Evolutionary conservation across 1,140 invertebrate genomes (phyloP).

Genomic region (Trichogramma pretiosum): DNA sequence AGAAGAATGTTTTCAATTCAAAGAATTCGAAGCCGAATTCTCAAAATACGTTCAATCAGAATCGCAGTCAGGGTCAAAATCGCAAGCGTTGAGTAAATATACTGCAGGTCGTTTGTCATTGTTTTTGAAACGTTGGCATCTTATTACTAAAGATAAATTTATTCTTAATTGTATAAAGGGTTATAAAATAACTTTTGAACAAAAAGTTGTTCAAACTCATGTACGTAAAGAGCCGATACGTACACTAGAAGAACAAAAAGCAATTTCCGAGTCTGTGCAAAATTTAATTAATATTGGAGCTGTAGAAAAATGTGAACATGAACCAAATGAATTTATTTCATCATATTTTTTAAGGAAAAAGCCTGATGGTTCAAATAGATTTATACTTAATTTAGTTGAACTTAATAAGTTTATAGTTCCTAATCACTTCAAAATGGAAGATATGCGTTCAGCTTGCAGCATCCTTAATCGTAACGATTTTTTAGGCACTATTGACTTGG

Average conservation of each 20-base stretch:
- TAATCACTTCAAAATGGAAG: constrained; percentile 5
- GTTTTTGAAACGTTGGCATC: not conserved
- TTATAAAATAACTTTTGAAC: not conserved
- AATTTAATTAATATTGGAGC: constrained; percentile 2
- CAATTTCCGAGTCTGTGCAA: not conserved
- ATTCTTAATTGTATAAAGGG: constrained; percentile 3
- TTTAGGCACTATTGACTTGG: not conserved
- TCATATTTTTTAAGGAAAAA: constrained; percentile 1
- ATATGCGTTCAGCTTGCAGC: not conserved
- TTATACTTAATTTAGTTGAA: constrained; percentile 5
- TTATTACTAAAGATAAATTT: constrained; percentile 2
- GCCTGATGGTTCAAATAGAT: too few relatives aligned
- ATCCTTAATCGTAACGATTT: not conserved
- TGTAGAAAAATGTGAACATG: not conserved
- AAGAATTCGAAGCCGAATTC: not conserved
- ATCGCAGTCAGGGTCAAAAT: not conserved
- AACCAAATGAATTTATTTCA: constrained; percentile 1
- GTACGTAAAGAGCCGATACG: not conserved
- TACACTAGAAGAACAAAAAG: not conserved
- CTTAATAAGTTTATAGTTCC: constrained; percentile 2
- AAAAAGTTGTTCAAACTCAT: not conserved
- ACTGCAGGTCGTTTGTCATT: constrained; percentile 5
- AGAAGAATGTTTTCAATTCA: not conserved
- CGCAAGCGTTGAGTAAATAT: not conserved
- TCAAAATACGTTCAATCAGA: not conserved